Percentiles rank a stretch among this genome's conserved stretches.
phyloP scores from a whole-genome alignment of 2,113 vertebrate species.

The Crocuta crocuta region DNA sequence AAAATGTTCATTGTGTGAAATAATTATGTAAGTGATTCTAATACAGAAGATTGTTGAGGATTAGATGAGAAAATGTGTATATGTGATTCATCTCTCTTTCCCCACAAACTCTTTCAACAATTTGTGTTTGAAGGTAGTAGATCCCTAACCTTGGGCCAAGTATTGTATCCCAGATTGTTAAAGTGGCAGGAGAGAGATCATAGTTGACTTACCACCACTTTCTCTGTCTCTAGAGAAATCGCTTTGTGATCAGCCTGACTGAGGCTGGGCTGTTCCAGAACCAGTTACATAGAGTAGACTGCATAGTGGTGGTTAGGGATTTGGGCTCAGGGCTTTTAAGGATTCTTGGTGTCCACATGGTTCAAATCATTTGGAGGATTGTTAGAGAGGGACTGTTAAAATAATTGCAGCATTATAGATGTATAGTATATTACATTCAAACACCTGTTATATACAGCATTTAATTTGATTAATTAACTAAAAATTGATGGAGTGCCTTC shows the following conservation, averaged over 20 bases:
- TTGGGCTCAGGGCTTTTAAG: neutral
- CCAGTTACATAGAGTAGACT: neutral
- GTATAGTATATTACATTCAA: neutral
- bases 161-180: neutral
- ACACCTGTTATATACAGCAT: neutral
- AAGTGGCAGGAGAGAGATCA: neutral
- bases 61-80: neutral
- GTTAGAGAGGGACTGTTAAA: neutral
- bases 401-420: neutral
- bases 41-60: neutral
- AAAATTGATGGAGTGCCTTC: neutral
- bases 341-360: neutral
- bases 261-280: neutral
- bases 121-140: neutral
- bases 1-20: neutral
- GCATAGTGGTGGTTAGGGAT: neutral
- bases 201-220: neutral
- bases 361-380: neutral
- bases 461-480: constrained; percentile 17
- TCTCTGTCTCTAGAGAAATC: neutral
- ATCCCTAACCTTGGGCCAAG: neutral
- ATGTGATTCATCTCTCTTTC: neutral
- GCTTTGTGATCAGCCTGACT: neutral
- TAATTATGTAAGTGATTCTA: neutral
- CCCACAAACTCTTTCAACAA: neutral